phyloP scores from a whole-genome alignment of 2,113 vertebrate species.

The Geococcyx californianus region DNA sequence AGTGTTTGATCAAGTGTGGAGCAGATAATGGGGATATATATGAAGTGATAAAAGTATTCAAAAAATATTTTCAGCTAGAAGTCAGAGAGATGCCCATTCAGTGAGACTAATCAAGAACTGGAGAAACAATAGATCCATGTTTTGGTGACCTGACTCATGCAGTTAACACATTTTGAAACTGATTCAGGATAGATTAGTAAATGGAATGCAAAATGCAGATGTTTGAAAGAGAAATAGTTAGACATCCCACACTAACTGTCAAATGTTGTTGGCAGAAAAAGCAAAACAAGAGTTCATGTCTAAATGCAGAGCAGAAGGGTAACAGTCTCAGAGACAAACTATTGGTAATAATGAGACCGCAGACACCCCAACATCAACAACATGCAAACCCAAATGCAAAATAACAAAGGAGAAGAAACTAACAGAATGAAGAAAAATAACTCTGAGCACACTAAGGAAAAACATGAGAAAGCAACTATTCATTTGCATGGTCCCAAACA shows the following conservation, averaged over 20 bases:
- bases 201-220: neutral
- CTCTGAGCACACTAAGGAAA: neutral
- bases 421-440: neutral
- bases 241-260: neutral
- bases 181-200: neutral
- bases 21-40: neutral
- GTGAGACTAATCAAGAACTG: neutral
- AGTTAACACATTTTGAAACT: neutral
- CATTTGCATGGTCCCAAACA: neutral
- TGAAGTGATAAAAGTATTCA: neutral
- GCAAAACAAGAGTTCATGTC: neutral
- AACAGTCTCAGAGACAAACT: neutral
- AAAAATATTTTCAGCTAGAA: neutral
- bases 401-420: neutral
- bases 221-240: neutral
- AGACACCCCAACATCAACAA: neutral
- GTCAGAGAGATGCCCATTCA: neutral
- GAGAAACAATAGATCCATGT: neutral
- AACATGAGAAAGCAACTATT: neutral
- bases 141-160: neutral
- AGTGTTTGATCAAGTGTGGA: neutral
- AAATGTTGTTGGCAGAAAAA: neutral
- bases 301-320: neutral
- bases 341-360: neutral
- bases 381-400: neutral